Base-by-base conservation (phyloP, 2,888 invertebrate species). In the Mesorhabditis spiculigera region DNA sequence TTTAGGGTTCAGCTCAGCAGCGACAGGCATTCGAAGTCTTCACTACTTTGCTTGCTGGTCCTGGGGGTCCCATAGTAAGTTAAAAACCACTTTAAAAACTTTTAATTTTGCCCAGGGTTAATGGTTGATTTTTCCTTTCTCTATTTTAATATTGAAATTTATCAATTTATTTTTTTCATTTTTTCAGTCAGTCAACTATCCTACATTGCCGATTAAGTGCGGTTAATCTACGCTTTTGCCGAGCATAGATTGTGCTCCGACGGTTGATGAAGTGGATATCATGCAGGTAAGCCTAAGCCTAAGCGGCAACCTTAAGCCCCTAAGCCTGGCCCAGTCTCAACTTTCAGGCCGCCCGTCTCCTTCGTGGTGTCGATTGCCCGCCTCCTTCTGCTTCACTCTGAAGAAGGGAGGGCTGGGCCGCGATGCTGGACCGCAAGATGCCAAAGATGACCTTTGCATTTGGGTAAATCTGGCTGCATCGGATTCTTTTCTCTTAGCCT, bases 171-270 rank as follows among this genome's bases (percentile, higher is more conserved):
- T 6, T 8, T 4, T 6, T 45, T 67, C 28, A n/a, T n/a, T n/a
- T n/a, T n/a, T n/a, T n/a, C 13, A 65, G 69, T n/a, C 66, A 69
- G 5, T 44, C 16, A 4, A 43, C 28, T 28, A 66, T 74, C 5
- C 71, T n/a, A 71, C 0, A 50, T 76, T n/a, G 67, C 69, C 28
- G 77, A 77, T 62, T 77, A 75, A 75, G 68, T 75, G 4, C 70
- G 75, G 13, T 45, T 75, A 13, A 65, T 66, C 8, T 73, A 69
- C 45, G 69, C 73, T 13, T 77, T 71, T 63, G 77, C 75, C 8
- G 73, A 74, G 64, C 72, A 75, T 61, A 64, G 77, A 67, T 70
- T 70, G 73, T 67, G n/a, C 70, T 5, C 71, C 68, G 63, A 73
- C 68, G 45, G 74, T 73, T 4, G 74, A 76, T 8, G 75, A 71